Evolutionary conservation across 2,113 vertebrate species (phyloP), one percentile per base, ranked within the genome.

Genomic region (Himantopus leucocephalus): DNA sequence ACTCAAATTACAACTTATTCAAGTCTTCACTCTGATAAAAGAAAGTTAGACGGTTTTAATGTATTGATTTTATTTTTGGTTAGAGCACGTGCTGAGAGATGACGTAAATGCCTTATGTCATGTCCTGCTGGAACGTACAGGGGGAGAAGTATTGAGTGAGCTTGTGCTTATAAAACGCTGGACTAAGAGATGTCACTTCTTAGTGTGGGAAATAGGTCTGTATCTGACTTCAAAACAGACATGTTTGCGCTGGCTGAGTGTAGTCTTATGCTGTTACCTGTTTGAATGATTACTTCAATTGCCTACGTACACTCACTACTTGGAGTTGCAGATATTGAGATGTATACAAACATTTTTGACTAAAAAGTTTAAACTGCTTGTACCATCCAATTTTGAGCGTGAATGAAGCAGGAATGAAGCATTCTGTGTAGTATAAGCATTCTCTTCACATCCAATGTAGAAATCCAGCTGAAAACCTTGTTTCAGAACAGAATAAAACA

Each of bases 41-140:
- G 23, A 26, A 84, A 75, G 17, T 55, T 50, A 70, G 52, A 53
- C 29, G 8, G 7, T 37, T 83, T 85, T 68, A 39, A 68, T 79
- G 3, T 26, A 12, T 20, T 50, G 9, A 22, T 7, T 95, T 90
- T 76, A n/a, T 68, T 92, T 91, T 81, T 37, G 3, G 19, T 60
- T 56, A 39, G 39, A 72, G 26, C 0, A 0, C 2, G 0, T 85
- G 23, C 43, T 60, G 75, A 73, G 52, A 45, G 39, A 19, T 50
- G 19, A 63, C 16, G 15, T 14, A 58, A 63, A 37, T 32, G 34
- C 20, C 13, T 8, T 76, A 9, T 6, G 11, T 76, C 0, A 8
- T 83, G 43, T 79, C 43, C 71, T 88, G 26, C 52, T 22, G 11
- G 16, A 92, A 75, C 1, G 2, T 56, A 56, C 5, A 0, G 29